Base-by-base conservation (phyloP, 2,113 vertebrate genomes). In the Collichthys lucidus region DNA sequence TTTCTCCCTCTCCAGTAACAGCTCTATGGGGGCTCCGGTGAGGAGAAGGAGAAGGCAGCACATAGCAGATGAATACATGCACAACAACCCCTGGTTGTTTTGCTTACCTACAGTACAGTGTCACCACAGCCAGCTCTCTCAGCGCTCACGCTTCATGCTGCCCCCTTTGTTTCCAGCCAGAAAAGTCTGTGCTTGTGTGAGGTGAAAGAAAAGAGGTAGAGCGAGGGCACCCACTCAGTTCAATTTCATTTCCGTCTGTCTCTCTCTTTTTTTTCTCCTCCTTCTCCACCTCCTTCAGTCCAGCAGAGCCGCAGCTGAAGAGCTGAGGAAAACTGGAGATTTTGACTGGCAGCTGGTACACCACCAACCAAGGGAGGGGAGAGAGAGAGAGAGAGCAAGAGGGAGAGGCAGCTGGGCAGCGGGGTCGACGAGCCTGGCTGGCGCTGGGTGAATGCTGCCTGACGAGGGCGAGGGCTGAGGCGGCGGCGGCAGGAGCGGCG, bases 371-470 rank as follows among this genome's bases (percentile, higher is more conserved):
- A 91, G 76, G 60, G 72, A 69, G 71, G 56, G 60, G 60, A 84
- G 86, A 60, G 81, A 11, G 44, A 46, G 35, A 35, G 7, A 31
- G 31, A 31, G 31, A 40, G 35, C n/a, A n/a, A 35, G 7, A 40
- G 60, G 83, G 86, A 60, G 83, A 74, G 86, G 64, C 86, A 70
- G 75, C 87, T 20, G 92, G 96, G 95, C 86, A 60, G 86, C 0
- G 80, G 80, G 87, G 72, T 83, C 61, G 82, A 82, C 11, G 90
- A 96, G 85, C 82, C 57, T 62, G 76, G 86, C 86, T 59, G 83
- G 76, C 19, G 79, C 85, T 52, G 89, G 90, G 87, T 94, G 92
- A 90, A 95, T 95, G 94, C 88, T 90, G 91, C 91, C 91, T 56
- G 71, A 78, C 76, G 81, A 88, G 83, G 90, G 88, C 80, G n/a